These are phyloP conservation scores for Kuschelorhynchus macadamiae DNA, from an alignment of 2,888 invertebrate genomes.

Conservation along the genomic window DNA sequence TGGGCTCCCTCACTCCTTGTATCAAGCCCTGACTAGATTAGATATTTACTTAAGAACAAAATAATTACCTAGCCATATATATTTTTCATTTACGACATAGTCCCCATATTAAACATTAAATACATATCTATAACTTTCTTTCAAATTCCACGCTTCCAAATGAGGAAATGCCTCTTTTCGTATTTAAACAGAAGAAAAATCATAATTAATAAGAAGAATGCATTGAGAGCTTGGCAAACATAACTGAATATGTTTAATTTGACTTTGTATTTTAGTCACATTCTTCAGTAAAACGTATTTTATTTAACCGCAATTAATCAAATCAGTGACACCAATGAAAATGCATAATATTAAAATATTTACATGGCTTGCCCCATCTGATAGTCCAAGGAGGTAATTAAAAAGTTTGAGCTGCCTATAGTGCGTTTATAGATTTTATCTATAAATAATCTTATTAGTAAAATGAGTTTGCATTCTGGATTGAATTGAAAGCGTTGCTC, in stretches of 20 bases:
- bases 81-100: neutral
- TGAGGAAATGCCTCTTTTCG: neutral
- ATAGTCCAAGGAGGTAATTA: constrained; percentile 29
- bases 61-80: too few species aligned
- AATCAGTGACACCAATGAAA: constrained; percentile 3
- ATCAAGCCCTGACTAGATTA: too few species aligned
- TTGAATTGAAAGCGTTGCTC: constrained; percentile 18
- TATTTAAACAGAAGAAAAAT: neutral
- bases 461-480: constrained; percentile 24
- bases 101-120: neutral
- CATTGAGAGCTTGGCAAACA: neutral
- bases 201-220: neutral
- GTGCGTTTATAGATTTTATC: constrained; percentile 19
- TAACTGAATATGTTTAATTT: neutral
- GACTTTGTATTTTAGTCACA: neutral
- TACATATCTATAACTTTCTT: neutral
- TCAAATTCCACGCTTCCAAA: constrained; percentile 2
- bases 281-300: neutral
- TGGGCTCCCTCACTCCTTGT: too few species aligned
- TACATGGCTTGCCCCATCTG: constrained; percentile 4
- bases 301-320: constrained; percentile 14
- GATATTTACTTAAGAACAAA: too few species aligned
- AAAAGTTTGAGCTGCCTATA: constrained; percentile 28
- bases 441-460: constrained; percentile 28
- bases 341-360: constrained; percentile 13